A percentile compares a stretch with the other conserved stretches of the same genome.
phyloP scores from a whole-genome alignment of 2,797 vertebrate species.

The Dipus sagitta region DNA sequence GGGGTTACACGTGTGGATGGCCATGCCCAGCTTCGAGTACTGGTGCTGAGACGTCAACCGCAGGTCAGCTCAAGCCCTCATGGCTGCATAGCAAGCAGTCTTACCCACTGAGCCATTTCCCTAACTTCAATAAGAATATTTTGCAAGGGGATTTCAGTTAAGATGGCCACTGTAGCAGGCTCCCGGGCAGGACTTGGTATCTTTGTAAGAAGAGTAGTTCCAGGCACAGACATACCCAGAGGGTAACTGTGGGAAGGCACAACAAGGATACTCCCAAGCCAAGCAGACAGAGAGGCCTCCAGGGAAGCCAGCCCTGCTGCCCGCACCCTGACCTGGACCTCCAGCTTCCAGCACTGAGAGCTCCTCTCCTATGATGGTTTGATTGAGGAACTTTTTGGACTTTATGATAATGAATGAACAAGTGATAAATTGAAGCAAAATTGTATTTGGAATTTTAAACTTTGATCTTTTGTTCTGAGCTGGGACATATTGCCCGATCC shows the following conservation, averaged over 20 bases:
- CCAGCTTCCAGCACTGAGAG: background rate
- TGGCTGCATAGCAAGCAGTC: too few relatives aligned
- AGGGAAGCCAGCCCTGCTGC: too few relatives aligned
- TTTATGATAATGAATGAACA: background rate
- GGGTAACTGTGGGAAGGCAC: fast-evolving
- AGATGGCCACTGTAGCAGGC: background rate
- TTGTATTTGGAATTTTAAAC: background rate
- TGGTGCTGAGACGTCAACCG: too few relatives aligned
- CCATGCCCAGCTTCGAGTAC: too few relatives aligned
- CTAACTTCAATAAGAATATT: background rate
- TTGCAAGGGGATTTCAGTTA: background rate
- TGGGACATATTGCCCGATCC: too few relatives aligned
- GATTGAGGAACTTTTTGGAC: background rate
- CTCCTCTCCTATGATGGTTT: background rate
- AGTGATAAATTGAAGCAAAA: background rate
- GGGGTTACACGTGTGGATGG: too few relatives aligned
- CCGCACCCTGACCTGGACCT: too few relatives aligned
- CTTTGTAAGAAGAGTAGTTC: background rate
- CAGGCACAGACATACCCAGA: too few relatives aligned
- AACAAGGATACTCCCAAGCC: too few relatives aligned
- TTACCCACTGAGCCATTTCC: too few relatives aligned
- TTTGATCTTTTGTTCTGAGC: background rate
- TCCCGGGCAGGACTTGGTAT: background rate
- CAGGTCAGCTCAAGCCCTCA: too few relatives aligned
- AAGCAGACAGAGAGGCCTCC: too few relatives aligned